Percentiles rank a stretch among this genome's conserved stretches.
These are phyloP conservation scores for Eubasilissa regina DNA, from an alignment of 1,140 invertebrate genomes.

Conservation along the genomic window DNA sequence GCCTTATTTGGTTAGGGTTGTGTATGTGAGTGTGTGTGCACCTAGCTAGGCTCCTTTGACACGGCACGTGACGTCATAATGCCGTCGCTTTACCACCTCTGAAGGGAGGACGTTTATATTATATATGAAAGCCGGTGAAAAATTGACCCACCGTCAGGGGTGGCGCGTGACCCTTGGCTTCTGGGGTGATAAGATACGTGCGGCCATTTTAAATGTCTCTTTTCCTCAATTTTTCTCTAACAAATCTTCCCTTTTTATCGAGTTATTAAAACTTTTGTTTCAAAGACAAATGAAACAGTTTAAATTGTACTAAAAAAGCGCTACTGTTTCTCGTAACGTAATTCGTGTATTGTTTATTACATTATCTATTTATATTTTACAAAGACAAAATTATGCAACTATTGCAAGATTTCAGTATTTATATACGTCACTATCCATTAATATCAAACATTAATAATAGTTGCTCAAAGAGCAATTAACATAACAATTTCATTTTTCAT, in stretches of 20 bases:
- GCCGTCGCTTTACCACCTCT: constrained; percentile 46
- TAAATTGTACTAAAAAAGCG: too few species aligned
- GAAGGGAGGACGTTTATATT: constrained; percentile 29
- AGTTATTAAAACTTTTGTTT: not conserved
- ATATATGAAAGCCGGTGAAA: constrained; percentile 40
- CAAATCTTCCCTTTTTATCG: not conserved
- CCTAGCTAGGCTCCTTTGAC: constrained; percentile 45
- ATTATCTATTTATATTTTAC: too few species aligned
- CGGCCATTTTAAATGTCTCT: not conserved
- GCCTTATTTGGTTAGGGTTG: constrained; percentile 33
- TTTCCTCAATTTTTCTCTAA: too few species aligned
- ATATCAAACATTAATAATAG: too few species aligned
- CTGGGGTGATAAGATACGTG: constrained; percentile 1
- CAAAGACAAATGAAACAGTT: too few species aligned
- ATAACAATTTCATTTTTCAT: too few species aligned
- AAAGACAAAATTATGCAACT: too few species aligned
- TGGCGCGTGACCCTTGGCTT: not conserved
- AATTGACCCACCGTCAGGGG: constrained; percentile 31
- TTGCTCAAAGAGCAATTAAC: too few species aligned
- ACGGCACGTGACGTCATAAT: constrained; percentile 55
- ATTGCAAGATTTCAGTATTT: too few species aligned
- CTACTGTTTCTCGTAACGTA: too few species aligned
- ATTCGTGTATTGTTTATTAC: too few species aligned
- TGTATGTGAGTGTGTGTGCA: not conserved
- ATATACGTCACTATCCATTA: too few species aligned